Base-by-base conservation (phyloP, 2,888 invertebrate genomes). In the Hemistola chrysoprasaria region DNA sequence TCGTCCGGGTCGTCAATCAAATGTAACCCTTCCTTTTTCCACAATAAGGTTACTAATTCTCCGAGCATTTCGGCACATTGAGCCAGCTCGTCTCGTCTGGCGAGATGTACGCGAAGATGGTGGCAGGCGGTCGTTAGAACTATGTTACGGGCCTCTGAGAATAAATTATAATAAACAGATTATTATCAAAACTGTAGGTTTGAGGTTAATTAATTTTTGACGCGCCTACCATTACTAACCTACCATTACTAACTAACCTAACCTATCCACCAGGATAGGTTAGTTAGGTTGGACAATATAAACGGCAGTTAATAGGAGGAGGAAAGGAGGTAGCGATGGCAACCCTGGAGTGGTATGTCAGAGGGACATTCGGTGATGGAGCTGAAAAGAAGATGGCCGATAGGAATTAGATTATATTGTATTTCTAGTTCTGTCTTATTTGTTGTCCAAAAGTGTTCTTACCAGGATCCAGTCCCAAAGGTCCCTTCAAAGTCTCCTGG, bases 21-120 rank as follows among this genome's bases (percentile, higher is more conserved):
- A 34, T 90, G 91, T 0, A 89, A 85, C 33, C 90, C 89, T 37
- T 89, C 87, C 44, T 86, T 86, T 59, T 80, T 82, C 91, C 90
- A 77, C 56, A 90, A 25, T 3, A 92, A 57, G 0, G 90, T 91
- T 8, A 98, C 91, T 20, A 98, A 92, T 71, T 97, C 97, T 0
- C 95, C 95, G 6, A 98, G 85, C 61, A 98, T 96, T 44, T 95
- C 95, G 0, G 97, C 95, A 65, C 97, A 97, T 3, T 95, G 91
- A 7, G 93, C 90, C 21, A 97, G 79, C 66, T 97, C 97, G 64
- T 96, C 95, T 9, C 95, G 91, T 0, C 94, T 92, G 0, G 93
- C 92, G 1, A 98, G 85, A 69, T 98, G 97, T 10, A 94, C 92
- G 20, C 96, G 92, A 23, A 98, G 78, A 64, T 98, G 97, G 53